These are phyloP conservation scores for Synanthedon formicaeformis DNA, from an alignment of 2,888 invertebrate species.

Conservation along the genomic window DNA sequence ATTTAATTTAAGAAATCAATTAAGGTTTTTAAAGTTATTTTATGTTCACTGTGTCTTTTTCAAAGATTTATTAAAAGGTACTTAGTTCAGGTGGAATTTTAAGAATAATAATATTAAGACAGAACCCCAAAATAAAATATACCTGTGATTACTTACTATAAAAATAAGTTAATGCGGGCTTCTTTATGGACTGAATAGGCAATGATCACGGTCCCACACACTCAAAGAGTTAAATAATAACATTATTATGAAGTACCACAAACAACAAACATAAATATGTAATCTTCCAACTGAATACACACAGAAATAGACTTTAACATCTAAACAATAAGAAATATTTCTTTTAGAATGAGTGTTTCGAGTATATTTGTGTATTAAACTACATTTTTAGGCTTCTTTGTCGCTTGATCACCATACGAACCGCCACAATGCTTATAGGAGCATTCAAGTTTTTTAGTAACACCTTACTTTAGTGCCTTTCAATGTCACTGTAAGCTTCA, in stretches of 20 bases:
- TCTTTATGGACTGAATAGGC: conserved; percentile 46
- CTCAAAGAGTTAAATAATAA: conserved; percentile 53
- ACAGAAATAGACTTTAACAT: not conserved
- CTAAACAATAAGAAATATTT: not conserved
- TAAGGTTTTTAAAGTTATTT: too few relatives aligned
- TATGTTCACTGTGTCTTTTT: too few relatives aligned
- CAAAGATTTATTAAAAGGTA: too few relatives aligned
- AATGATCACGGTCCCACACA: conserved; percentile 60
- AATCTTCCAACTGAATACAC: not conserved
- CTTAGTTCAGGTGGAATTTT: too few relatives aligned
- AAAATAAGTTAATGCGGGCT: conserved; percentile 43
- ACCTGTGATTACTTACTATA: conserved; percentile 17
- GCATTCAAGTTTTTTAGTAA: conserved; percentile 42
- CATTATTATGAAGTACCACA: conserved; percentile 15
- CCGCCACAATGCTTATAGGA: conserved; percentile 41
- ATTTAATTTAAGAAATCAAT: too few relatives aligned
- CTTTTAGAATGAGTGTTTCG: conserved; percentile 3
- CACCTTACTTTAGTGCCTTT: conserved; percentile 17
- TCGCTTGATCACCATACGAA: conserved; percentile 51
- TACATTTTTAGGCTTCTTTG: conserved; percentile 59
- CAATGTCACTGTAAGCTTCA: not conserved
- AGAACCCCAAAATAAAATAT: not conserved
- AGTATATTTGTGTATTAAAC: conserved; percentile 27
- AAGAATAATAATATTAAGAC: not conserved
- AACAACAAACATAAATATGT: not conserved